A percentile compares a stretch with the other conserved stretches of the same genome.
Conservation (phyloP, 2,113 vertebrate species). For the Rhadina sibilatrix region DNA sequence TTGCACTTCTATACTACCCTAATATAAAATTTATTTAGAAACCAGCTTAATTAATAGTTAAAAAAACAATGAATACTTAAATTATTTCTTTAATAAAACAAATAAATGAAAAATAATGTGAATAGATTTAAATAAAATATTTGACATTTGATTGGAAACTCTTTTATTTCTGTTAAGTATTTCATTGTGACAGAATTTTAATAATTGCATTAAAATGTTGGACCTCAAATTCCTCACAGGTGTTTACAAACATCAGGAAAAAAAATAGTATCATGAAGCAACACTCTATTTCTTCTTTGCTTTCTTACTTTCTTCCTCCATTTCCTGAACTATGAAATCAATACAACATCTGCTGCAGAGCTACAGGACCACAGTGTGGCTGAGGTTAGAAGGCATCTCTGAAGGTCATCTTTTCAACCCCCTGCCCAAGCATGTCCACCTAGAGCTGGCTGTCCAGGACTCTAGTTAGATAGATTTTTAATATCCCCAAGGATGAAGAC, state of each 20-base stretch:
- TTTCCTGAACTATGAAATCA: not conserved
- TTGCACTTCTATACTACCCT: not conserved
- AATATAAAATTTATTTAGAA: not conserved
- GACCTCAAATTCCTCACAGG: not conserved
- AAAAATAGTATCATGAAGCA: not conserved
- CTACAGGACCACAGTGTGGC: not conserved
- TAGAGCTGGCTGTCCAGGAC: not conserved
- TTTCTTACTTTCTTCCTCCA: not conserved
- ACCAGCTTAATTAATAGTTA: not conserved
- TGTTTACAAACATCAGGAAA: not conserved
- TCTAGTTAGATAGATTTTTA: not conserved
- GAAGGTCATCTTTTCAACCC: not conserved
- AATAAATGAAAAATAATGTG: not conserved
- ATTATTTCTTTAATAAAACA: not conserved
- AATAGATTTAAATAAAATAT: not conserved
- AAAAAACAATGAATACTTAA: not conserved
- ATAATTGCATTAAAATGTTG: not conserved
- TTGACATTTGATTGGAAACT: not conserved
- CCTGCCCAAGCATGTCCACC: not conserved
- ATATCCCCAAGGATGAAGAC: not conserved
- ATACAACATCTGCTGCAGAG: not conserved
- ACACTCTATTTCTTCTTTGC: not conserved
- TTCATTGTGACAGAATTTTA: not conserved
- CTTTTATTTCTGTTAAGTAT: not conserved
- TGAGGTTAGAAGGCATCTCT: not conserved